Base-by-base conservation (phyloP, 2,113 vertebrate genomes). In the Xenus cinereus region DNA sequence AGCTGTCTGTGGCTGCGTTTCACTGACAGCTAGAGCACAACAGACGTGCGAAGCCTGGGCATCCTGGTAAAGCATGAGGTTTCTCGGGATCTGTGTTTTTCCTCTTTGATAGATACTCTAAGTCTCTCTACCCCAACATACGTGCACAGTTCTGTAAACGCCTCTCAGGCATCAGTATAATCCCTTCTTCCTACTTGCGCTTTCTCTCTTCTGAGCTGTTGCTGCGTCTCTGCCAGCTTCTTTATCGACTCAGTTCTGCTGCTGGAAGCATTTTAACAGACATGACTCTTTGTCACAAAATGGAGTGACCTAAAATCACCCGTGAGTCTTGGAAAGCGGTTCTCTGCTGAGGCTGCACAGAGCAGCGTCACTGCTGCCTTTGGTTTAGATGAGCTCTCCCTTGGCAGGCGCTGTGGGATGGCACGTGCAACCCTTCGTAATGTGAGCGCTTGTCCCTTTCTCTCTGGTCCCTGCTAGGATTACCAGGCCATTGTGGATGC, bases 401-500 rank as follows among this genome's bases (percentile, higher is more conserved):
- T 30, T 62, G 5, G 21, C 51, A 7, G 62, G 26, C 1, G 0
- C 64, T 26, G 27, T 0, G 1, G n/a, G 45, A 3, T 9, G 32
- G 28, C 0, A 0, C 41, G 37, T 32, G 21, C 26, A 23, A 2
- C 20, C 50, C 53, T 45, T 4, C 22, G 19, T 63, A 30, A 74
- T 2, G 0, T 5, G 3, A 4, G 2, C 2, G 0, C 3, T 11
- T 6, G 3, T 37, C 6, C 33, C 37, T 30, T 10, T 23, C 19
- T n/a, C 24, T 37, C 16, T 45, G 3, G 21, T n/a, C 14, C 66
- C 66, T 64, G 7, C 67, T 83, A 99, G 99, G 99, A 99, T 45
- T 99, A 99, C 90, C 99, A 99, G 97, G 99, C 99, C 63, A 99
- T 99, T 3, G 99, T 99, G 74, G 99, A 99, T 14, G 99, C 99